Base-by-base conservation (phyloP, 2,888 invertebrate species). In the Syrista parreyssii region DNA sequence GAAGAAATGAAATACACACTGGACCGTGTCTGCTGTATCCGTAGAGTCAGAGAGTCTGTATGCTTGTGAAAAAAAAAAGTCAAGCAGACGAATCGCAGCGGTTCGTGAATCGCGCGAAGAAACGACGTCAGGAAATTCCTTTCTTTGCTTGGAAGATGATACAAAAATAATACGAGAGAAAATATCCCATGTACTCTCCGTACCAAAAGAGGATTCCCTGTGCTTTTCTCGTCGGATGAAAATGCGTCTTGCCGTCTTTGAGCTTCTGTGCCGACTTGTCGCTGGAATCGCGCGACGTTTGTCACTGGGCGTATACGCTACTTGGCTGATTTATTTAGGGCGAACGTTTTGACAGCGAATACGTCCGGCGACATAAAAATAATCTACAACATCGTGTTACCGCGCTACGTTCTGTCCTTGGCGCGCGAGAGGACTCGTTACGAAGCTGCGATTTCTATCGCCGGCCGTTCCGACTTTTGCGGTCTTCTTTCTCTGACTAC, bases 341-440 rank as follows among this genome's bases (percentile, higher is more conserved):
- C 33, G 68, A 68, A 69, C 68, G 68, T 71, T 33, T 32, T 33
- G 30, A 33, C 23, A 33, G 71, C 71, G 30, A 30, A 3, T 30
- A 23, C 23, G 71, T 30, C 23, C 15, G 73, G 12, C 35, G 75
- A 77, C 35, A 68, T 79, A 81, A 81, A 78, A 79, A 81, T 77
- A 81, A 79, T 81, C 76, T 75, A 74, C 74, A 68, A 68, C 35
- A 15, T 68, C 34, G 15, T 15, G 34, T 36, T 33, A 9, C 23
- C 55, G 15, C 55, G 55, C 23, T 23, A 1, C 55, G 55, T 23
- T 15, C 23, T 23, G 23, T 55, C 55, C 55, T 55, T 55, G 55
- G 55, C 23, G 23, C 55, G 55, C 55, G 55, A 23, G 23, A 23
- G 1, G 9, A 55, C 23, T 55, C 55, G 23, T 23, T 55, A 55